phyloP scores from a whole-genome alignment of 2,113 vertebrate species.

The Crotalus horridus region DNA sequence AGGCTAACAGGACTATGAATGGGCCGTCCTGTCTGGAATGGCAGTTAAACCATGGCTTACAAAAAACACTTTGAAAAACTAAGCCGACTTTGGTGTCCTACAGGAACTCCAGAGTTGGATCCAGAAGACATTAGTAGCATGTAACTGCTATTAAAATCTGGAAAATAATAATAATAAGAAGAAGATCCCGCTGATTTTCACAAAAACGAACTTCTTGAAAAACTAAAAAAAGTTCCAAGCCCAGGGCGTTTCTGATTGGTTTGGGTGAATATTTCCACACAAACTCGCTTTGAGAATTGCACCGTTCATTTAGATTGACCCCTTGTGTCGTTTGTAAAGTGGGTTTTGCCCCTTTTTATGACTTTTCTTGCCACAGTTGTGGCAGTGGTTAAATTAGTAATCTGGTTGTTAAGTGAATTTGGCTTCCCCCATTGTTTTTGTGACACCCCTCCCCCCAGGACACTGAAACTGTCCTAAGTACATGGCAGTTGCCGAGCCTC shows the following conservation, averaged over 20 bases:
- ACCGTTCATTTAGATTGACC: background rate
- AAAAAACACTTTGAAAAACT: background rate
- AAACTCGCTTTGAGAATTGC: background rate
- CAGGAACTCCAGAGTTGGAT: background rate
- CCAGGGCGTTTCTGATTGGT: background rate
- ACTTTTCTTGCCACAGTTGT: background rate
- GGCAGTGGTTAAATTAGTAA: too few species aligned
- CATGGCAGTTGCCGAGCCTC: background rate
- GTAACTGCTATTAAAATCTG: background rate
- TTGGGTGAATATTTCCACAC: background rate
- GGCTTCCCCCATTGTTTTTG: too few species aligned
- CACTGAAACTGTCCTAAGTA: too few species aligned
- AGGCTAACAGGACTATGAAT: background rate
- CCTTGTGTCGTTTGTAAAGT: background rate
- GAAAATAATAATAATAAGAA: background rate
- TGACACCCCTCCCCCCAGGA: too few species aligned
- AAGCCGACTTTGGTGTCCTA: background rate
- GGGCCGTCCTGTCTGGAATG: background rate
- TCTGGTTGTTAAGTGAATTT: too few species aligned
- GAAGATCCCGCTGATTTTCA: background rate
- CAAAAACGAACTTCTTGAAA: background rate
- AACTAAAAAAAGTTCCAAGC: background rate
- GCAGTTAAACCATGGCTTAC: background rate
- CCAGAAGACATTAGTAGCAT: background rate
- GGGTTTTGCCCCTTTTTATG: background rate